These are phyloP conservation scores for Noturus placidus DNA, from an alignment of 2,113 vertebrate species.

Conservation along the genomic window DNA sequence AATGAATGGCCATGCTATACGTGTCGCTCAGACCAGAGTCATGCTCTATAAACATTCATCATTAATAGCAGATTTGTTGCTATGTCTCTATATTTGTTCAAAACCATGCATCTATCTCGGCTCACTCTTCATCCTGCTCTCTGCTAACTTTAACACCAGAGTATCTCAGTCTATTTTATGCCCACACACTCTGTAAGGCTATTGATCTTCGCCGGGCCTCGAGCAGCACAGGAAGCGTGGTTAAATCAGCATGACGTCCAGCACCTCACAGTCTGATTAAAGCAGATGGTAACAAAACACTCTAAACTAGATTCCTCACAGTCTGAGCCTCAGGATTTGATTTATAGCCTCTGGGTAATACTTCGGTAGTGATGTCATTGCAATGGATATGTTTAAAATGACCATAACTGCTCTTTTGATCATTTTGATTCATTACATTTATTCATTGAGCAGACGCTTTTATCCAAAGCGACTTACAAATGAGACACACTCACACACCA, in stretches of 20 bases:
- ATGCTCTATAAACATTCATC: not conserved
- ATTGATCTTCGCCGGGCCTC: conserved; percentile 3
- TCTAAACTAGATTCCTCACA: not conserved
- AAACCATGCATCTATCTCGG: not conserved
- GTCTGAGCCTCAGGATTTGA: not conserved
- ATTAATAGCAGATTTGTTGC: not conserved
- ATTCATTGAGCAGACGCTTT: no score
- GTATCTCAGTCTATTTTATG: not conserved
- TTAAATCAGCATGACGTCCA: not conserved
- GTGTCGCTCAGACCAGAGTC: not conserved
- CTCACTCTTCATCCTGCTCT: not conserved
- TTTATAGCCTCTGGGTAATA: not conserved
- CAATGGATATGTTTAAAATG: not conserved
- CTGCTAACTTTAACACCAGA: not conserved
- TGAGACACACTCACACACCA: no score
- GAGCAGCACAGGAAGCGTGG: not conserved
- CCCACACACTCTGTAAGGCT: conserved; percentile 1
- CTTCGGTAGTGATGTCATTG: not conserved
- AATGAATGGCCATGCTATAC: not conserved
- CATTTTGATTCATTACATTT: no score
- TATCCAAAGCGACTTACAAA: no score
- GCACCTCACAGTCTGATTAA: not conserved
- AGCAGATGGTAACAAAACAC: not conserved
- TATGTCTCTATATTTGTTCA: not conserved
- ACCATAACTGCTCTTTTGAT: not conserved